These are phyloP conservation scores for Decapterus maruadsi DNA, from an alignment of 2,797 vertebrate genomes.

Conservation along the genomic window DNA sequence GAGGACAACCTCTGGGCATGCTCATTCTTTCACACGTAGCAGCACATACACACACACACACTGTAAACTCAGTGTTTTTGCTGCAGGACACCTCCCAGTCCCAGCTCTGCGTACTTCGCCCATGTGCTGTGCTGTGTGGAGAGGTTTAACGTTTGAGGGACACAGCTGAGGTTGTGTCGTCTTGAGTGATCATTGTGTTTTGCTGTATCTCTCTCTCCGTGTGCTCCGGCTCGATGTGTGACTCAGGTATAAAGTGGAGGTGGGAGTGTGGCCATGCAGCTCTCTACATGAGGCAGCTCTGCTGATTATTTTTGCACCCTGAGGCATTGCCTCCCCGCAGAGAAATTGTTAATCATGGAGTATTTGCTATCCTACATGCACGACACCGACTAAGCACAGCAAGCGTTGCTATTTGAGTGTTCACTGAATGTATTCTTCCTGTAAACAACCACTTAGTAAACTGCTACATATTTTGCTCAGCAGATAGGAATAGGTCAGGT, in stretches of 20 bases:
- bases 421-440: slow-evolving; percentile 31
- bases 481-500: neutral
- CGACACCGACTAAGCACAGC: slow-evolving; percentile 31
- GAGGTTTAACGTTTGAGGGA: slow-evolving; percentile 46
- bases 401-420: slow-evolving; percentile 27
- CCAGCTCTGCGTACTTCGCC: slow-evolving; percentile 43
- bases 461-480: slow-evolving; percentile 25
- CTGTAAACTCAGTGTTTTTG: slow-evolving; percentile 46
- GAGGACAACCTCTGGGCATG: slow-evolving; percentile 37
- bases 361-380: slow-evolving; percentile 44
- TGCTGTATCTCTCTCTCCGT: neutral
- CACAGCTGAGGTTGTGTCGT: slow-evolving; percentile 31
- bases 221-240: slow-evolving; percentile 35
- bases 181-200: slow-evolving; percentile 51
- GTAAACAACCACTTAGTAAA: slow-evolving; percentile 47
- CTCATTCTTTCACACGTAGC: slow-evolving; percentile 24
- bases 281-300: slow-evolving; percentile 26
- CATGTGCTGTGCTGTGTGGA: slow-evolving; percentile 22
- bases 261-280: slow-evolving; percentile 39
- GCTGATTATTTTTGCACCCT: slow-evolving; percentile 61
- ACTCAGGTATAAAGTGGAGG: slow-evolving; percentile 60
- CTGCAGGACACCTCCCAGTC: slow-evolving; percentile 49
- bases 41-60: neutral
- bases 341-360: slow-evolving; percentile 58
- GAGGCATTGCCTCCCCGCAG: slow-evolving; percentile 46